Percentiles rank a stretch among this genome's conserved stretches.
Conservation (phyloP, 1,140 invertebrate genomes). For the Kradibia gibbosae region DNA sequence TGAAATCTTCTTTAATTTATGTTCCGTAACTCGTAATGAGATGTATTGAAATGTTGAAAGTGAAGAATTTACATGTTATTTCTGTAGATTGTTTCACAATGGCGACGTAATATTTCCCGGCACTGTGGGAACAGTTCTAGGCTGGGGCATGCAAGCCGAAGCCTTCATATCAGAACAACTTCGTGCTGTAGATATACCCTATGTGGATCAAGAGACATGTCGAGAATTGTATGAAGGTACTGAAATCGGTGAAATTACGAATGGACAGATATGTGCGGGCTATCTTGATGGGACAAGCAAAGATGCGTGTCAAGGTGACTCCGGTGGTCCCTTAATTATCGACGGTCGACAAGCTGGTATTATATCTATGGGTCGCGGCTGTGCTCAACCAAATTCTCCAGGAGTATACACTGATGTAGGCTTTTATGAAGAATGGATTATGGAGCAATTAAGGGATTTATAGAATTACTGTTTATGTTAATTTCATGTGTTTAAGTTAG, state of each 20-base stretch:
- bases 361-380: background rate
- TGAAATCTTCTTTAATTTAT: too few relatives aligned
- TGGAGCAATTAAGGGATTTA: background rate
- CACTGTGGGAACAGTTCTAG: background rate
- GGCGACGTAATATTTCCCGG: background rate
- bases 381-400: slow-evolving; percentile 1
- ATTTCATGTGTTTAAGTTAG: too few relatives aligned
- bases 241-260: background rate
- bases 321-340: background rate
- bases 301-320: slow-evolving; percentile 78
- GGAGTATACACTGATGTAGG: slow-evolving; percentile 1
- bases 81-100: background rate
- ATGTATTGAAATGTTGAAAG: background rate
- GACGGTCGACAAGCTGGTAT: background rate
- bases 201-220: background rate
- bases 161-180: background rate
- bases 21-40: too few relatives aligned
- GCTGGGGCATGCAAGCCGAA: background rate
- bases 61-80: background rate
- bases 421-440: slow-evolving; percentile 16
- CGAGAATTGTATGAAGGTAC: background rate
- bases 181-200: background rate
- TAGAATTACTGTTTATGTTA: too few relatives aligned
- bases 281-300: slow-evolving; percentile 72
- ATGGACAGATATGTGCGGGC: background rate